phyloP scores from a whole-genome alignment of 2,113 vertebrate species.

The Oplegnathus fasciatus region DNA sequence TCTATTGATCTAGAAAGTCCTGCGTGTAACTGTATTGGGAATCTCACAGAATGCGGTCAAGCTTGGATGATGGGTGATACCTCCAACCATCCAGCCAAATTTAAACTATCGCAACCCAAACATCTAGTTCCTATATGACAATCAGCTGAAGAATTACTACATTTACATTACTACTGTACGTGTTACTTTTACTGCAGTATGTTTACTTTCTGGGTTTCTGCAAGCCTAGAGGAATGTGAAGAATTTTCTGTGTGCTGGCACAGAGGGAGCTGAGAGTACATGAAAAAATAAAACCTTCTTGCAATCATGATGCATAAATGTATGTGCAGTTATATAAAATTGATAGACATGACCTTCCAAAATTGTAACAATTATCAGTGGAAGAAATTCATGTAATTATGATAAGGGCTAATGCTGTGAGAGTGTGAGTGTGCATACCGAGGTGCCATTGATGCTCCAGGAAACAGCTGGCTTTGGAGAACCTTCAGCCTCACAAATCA shows the following conservation, averaged over 20 bases:
- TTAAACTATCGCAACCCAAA: not conserved
- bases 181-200: not conserved
- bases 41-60: no score
- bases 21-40: not conserved
- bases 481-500: constrained; percentile 92
- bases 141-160: not conserved
- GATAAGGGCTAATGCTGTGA: not conserved
- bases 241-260: not conserved
- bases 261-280: not conserved
- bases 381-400: constrained; percentile 3
- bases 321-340: constrained; percentile 5
- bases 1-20: not conserved
- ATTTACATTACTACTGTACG: not conserved
- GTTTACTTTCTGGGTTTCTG: not conserved
- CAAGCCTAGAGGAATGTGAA: not conserved
- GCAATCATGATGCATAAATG: constrained; percentile 23
- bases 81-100: not conserved
- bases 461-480: constrained; percentile 93
- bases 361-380: constrained; percentile 15
- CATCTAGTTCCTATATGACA: not conserved
- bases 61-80: not conserved
- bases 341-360: constrained; percentile 20
- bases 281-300: not conserved
- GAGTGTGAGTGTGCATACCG: constrained; percentile 76
- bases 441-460: constrained; percentile 92